Percentiles rank a stretch among this genome's conserved stretches.
These are phyloP conservation scores for Micromussa lordhowensis DNA, from an alignment of 92 coral and sea anemone species.

Conservation along the genomic window DNA sequence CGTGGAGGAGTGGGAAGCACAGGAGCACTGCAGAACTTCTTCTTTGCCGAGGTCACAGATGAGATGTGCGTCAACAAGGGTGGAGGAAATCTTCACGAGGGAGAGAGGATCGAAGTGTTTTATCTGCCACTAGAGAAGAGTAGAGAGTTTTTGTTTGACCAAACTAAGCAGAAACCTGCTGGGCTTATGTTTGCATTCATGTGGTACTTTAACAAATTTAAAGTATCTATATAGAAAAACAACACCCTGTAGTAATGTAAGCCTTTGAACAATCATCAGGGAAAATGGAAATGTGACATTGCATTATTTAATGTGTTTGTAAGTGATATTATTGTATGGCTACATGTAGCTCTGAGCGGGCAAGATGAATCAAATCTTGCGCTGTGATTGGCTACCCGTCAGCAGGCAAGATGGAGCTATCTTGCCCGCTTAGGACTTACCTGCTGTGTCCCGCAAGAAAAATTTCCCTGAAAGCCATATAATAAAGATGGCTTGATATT, in stretches of 20 bases:
- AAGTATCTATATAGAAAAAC: conserved; percentile 9
- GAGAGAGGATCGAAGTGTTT: conserved; percentile 89
- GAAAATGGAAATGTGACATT: background rate
- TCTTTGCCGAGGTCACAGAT: conserved; percentile 93
- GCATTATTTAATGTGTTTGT: no score
- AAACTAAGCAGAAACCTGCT: conserved; percentile 78
- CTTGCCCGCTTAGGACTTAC: no score
- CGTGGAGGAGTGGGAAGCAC: conserved; percentile 88
- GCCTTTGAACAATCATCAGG: background rate
- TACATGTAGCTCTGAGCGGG: no score
- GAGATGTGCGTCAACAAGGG: conserved; percentile 76
- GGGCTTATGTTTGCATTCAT: conserved; percentile 93
- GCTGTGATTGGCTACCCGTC: no score
- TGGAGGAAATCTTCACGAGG: conserved; percentile 93
- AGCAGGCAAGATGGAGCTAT: no score
- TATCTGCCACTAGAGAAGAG: conserved; percentile 87
- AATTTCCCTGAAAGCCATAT: no score
- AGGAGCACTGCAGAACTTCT: conserved; percentile 80
- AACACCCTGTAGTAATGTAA: background rate
- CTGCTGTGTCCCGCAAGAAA: no score
- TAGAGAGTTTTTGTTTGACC: conserved; percentile 85
- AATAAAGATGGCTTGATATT: no score
- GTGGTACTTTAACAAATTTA: conserved; percentile 92
- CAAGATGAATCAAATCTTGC: no score
- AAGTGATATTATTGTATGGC: no score